Base-by-base conservation (phyloP, 2,797 vertebrate species). In the Rachycentron canadum region DNA sequence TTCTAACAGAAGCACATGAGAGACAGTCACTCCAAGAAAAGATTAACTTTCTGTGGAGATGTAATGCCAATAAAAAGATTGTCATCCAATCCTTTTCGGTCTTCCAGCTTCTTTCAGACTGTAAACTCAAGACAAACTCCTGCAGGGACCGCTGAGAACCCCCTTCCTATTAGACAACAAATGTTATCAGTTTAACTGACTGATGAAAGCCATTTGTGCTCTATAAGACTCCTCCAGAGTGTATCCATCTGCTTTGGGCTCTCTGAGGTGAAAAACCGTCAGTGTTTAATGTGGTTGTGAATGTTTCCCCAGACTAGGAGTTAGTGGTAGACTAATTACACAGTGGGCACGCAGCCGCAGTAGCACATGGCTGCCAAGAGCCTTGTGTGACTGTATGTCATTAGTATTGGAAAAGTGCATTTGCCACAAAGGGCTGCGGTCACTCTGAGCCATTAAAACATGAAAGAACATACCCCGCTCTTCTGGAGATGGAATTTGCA, bases 251-350 rank as follows among this genome's bases (percentile, higher is more conserved):
- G 93, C 84, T 88, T 65, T n/a, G 55, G 68, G 68, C 91, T 87
- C 89, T 90, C 79, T 76, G 90, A 93, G 90, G 90, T 91, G 87
- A 90, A 93, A 93, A 91, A 86, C 88, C 88, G 84, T 92, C 89
- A 79, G 83, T 78, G 86, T 95, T 94, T 94, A 90, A 94, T 94
- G 92, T 95, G 92, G 93, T 90, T 78, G 87, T 86, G 92, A 94
- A 93, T 93, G 92, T 93, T 94, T 93, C 93, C 94, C 90, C 85
- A 93, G 91, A 93, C 93, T 86, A 86, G 88, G 89, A 93, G 91
- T 94, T 95, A 94, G 93, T 85, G 92, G 93, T 91, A 78, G 88
- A 91, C 87, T 95, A 95, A 95, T 95, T 95, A 94, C 90, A 91
- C 83, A 88, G 90, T 83, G 90, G 92, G 93, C 92, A 88, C 65